Evolutionary conservation across 2,797 vertebrate species (phyloP).

Genomic region (Falco berigora): DNA sequence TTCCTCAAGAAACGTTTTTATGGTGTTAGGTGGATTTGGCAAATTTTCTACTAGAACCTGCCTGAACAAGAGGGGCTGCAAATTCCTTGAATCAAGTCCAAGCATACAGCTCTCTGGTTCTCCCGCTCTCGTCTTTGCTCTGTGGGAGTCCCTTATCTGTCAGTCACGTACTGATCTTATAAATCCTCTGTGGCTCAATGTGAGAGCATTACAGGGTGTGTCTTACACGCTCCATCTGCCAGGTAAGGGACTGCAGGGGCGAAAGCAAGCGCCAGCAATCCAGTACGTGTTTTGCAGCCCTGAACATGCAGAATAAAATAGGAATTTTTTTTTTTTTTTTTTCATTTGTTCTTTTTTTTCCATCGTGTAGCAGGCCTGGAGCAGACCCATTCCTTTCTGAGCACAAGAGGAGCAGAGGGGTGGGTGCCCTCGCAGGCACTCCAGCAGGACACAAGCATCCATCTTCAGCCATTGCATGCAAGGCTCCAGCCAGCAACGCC

Average conservation of each 20-base stretch:
- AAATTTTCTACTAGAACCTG: slow-evolving; percentile 47
- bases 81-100: slow-evolving; percentile 75
- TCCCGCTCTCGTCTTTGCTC: slow-evolving; percentile 2
- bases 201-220: not conserved
- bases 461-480: fast-evolving
- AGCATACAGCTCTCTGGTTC: slow-evolving; percentile 18
- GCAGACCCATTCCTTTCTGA: not conserved
- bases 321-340: fast-evolving
- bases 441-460: fast-evolving
- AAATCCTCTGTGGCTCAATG: not conserved
- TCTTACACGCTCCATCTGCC: slow-evolving; percentile 11
- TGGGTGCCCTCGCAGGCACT: not conserved
- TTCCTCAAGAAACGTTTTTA: not conserved
- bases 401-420: not conserved
- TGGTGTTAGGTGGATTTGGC: slow-evolving; percentile 21
- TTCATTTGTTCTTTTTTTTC: not conserved
- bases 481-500: fast-evolving
- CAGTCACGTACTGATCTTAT: slow-evolving; percentile 17
- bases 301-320: not conserved
- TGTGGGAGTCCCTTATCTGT: slow-evolving; percentile 54
- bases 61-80: slow-evolving; percentile 65
- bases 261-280: not conserved
- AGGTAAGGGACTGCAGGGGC: not conserved
- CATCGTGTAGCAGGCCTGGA: not conserved
- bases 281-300: not conserved